Evolutionary conservation across 2,888 invertebrate species (phyloP), one percentile per base, ranked within the genome.

Genomic region (Teleiodes luculella): DNA sequence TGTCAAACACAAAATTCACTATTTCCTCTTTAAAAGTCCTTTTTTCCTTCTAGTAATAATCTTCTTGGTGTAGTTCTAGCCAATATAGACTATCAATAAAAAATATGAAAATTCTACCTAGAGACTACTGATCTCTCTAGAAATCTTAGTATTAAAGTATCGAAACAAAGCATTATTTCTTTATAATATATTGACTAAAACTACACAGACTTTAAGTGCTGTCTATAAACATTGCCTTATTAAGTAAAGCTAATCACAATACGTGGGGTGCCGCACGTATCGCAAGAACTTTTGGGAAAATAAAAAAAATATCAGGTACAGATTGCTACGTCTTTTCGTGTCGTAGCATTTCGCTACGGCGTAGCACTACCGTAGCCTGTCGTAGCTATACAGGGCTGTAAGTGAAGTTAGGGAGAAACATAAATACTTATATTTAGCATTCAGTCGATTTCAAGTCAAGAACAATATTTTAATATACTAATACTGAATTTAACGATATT

Each of bases 211-310:
- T 24, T 43, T 73, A 77, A 76, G 74, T 70, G 83, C 83, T 83
- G 80, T 83, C 74, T 83, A 76, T 79, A 79, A 78, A 76, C 69
- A 81, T 75, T 84, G 84, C 84, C 84, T 84, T 84, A 84, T 76
- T 78, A 80, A 71, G 48, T 68, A 72, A 73, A 70, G 18, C 20
- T 72, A 67, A 71, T 72, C 73, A 75, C 73, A 62, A n/a, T n/a
- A n/a, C 67, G 65, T 74, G 68, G 67, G 61, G 60, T 72, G 28
- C 6, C 13, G 68, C 73, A 67, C n/a, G n/a, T n/a, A n/a, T n/a
- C n/a, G n/a, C n/a, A n/a, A n/a, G n/a, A n/a, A n/a, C n/a, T 47
- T 43, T 43, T 43, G 28, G 24, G 43, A 43, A 43, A 43, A 43
- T 16, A 47, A 14, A 31, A n/a, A 30, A 31, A 14, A 14, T 31